These are phyloP conservation scores for Armadillidium nasatum DNA, from an alignment of 1,140 invertebrate genomes.

Conservation along the genomic window DNA sequence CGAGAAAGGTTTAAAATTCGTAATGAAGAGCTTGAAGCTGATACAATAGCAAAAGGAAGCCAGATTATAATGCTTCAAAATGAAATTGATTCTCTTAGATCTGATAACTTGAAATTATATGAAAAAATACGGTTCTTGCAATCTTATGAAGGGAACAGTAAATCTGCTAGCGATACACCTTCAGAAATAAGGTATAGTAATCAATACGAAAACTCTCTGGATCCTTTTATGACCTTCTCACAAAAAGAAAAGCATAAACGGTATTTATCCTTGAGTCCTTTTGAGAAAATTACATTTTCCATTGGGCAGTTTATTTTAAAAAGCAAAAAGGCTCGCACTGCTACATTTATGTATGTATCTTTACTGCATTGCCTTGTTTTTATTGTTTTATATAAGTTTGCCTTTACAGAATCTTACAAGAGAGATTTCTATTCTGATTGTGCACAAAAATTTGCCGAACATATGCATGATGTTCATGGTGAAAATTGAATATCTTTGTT, in stretches of 20 bases:
- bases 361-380: conserved; percentile 55
- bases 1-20: conserved; percentile 39
- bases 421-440: conserved; percentile 51
- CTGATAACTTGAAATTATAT: conserved; percentile 57
- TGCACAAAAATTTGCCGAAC: conserved; percentile 48
- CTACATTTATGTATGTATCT: conserved; percentile 55
- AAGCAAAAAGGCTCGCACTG: conserved; percentile 47
- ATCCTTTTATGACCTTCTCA: conserved; percentile 54
- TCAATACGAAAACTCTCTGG: conserved; percentile 55
- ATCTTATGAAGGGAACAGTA: conserved; percentile 49
- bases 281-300: conserved; percentile 56
- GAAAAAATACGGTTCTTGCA: conserved; percentile 58
- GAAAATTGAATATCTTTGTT: neutral
- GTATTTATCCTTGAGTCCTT: conserved; percentile 54
- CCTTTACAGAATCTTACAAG: conserved; percentile 52
- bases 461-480: conserved; percentile 44
- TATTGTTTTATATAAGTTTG: conserved; percentile 53
- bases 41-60: conserved; percentile 49
- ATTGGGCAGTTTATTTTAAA: conserved; percentile 50
- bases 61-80: conserved; percentile 53
- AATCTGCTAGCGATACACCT: conserved; percentile 45
- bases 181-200: conserved; percentile 52
- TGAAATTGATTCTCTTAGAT: conserved; percentile 54
- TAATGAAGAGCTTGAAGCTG: conserved; percentile 53
- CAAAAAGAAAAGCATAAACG: conserved; percentile 51